Conservation (phyloP, 2,113 vertebrate species). For the Grammomys dolichurus region DNA sequence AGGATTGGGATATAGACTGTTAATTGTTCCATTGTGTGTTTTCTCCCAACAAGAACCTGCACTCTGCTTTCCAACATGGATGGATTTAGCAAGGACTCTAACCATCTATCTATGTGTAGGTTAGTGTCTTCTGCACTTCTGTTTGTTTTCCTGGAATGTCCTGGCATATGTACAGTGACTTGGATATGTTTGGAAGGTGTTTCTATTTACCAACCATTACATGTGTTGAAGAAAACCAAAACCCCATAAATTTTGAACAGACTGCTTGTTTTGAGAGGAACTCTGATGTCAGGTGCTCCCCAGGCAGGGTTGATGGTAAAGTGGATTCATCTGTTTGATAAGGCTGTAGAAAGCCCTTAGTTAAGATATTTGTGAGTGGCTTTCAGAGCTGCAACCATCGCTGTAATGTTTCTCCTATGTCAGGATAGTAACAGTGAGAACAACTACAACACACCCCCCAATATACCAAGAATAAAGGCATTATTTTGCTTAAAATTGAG, state of each 20-base stretch:
- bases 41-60: background rate
- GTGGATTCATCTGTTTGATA: background rate
- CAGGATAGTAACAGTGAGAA: background rate
- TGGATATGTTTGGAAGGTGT: background rate
- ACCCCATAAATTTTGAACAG: background rate
- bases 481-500: background rate
- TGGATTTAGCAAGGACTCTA: background rate
- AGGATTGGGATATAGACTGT: background rate
- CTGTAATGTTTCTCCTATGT: background rate
- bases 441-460: background rate
- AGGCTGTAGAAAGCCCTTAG: background rate
- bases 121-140: too few relatives aligned
- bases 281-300: fast-evolving
- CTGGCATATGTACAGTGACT: background rate
- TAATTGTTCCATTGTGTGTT: background rate
- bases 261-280: background rate
- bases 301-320: background rate
- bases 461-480: background rate
- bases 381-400: background rate
- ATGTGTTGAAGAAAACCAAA: background rate
- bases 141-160: background rate
- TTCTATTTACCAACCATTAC: background rate
- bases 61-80: background rate
- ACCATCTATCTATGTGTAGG: background rate
- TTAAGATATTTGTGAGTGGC: background rate